Percentiles rank a stretch among this genome's conserved stretches.
Evolutionary conservation across 2,888 invertebrate species (phyloP).

Genomic region (Drosophila mercatorum): DNA sequence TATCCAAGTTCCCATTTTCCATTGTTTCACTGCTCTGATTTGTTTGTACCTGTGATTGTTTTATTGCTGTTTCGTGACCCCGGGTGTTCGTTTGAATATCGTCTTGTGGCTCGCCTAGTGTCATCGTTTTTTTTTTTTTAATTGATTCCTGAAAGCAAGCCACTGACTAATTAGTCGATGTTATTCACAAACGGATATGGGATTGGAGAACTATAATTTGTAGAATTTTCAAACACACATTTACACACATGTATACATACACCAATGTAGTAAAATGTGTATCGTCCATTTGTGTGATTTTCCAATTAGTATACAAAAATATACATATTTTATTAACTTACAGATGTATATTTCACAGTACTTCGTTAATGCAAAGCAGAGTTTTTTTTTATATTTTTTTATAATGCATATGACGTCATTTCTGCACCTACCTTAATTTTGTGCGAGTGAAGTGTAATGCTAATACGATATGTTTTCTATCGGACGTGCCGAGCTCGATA

Average conservation of each 20-base stretch:
- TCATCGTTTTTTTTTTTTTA: slow-evolving; percentile 54
- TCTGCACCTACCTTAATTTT: slow-evolving; percentile 38
- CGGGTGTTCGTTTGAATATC: slow-evolving; percentile 44
- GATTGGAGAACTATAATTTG: background rate
- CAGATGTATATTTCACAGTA: background rate
- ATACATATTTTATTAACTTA: background rate
- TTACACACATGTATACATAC: background rate
- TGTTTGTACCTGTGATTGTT: slow-evolving; percentile 29
- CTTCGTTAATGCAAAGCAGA: background rate
- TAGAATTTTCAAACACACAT: background rate
- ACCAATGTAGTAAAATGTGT: background rate
- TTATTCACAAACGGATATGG: background rate
- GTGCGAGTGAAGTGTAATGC: slow-evolving; percentile 24
- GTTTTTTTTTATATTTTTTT: slow-evolving; percentile 6
- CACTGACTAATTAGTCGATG: background rate
- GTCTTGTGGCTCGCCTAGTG: slow-evolving; percentile 71
- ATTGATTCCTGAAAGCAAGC: slow-evolving; percentile 16
- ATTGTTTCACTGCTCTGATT: slow-evolving; percentile 43
- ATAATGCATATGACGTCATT: slow-evolving; percentile 44
- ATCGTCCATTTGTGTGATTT: background rate
- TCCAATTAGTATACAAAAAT: background rate
- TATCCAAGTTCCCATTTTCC: slow-evolving; percentile 49
- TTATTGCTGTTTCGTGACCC: slow-evolving; percentile 21
- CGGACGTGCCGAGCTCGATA: slow-evolving; percentile 2
- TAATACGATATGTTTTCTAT: slow-evolving; percentile 13